Evolutionary conservation across 2,113 vertebrate genomes (phyloP).

Genomic region (Prunella fulvescens): DNA sequence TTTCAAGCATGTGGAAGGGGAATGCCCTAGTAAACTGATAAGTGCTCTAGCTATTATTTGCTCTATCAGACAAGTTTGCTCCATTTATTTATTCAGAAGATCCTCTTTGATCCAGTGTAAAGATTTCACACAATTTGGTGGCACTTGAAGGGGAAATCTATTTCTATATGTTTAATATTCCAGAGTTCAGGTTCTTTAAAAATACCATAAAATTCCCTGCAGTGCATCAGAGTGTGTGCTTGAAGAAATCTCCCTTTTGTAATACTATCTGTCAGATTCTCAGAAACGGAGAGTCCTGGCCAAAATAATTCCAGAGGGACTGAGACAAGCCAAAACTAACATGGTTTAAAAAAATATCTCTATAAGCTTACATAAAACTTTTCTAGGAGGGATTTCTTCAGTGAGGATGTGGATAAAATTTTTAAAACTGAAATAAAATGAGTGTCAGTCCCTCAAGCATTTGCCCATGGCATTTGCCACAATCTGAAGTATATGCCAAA

Average conservation of each 20-base stretch:
- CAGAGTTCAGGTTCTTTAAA: neutral
- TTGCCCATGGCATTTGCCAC: neutral
- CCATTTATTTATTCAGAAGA: neutral
- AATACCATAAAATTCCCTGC: neutral
- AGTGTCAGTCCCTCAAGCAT: neutral
- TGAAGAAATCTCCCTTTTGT: neutral
- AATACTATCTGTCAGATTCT: conserved; percentile 24
- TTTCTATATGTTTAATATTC: neutral
- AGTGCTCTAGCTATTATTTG: neutral
- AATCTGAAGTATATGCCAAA: conserved; percentile 38
- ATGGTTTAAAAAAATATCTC: neutral
- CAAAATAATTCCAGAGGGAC: conserved; percentile 16
- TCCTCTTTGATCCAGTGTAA: neutral
- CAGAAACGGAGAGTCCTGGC: neutral
- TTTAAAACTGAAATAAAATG: conserved; percentile 34
- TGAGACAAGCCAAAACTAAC: neutral
- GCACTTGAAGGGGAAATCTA: neutral
- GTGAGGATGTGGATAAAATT: neutral
- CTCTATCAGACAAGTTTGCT: neutral
- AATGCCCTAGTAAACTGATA: neutral
- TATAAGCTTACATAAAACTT: neutral
- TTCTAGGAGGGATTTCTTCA: neutral
- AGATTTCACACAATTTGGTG: neutral
- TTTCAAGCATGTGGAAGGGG: neutral
- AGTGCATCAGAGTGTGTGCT: neutral